phyloP scores from a whole-genome alignment of 2,113 vertebrate genomes.

The Crotalus tigris region DNA sequence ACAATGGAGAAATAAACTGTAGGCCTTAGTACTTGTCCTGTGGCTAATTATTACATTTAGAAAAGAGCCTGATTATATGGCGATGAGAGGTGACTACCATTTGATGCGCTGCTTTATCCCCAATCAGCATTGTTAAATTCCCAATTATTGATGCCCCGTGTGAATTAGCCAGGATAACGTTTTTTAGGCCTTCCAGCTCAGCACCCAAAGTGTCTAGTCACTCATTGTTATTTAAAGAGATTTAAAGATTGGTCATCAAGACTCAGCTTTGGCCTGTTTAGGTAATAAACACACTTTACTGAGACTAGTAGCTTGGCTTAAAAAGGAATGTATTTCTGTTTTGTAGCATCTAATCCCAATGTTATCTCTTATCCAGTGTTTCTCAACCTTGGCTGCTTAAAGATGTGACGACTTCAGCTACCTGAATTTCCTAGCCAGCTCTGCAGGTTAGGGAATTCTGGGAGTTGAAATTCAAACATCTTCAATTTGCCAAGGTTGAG shows the following conservation, averaged over 20 bases:
- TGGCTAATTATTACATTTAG: too few relatives aligned
- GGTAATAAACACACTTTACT: neutral
- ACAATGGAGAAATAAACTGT: neutral
- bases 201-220: neutral
- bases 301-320: neutral
- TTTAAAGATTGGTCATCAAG: neutral
- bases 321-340: neutral
- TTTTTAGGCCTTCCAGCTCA: neutral
- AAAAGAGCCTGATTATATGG: neutral
- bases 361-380: neutral
- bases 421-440: neutral
- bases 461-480: neutral
- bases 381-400: neutral
- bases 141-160: neutral
- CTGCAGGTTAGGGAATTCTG: neutral
- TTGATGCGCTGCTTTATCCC: neutral
- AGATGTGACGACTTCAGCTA: neutral
- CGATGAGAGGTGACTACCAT: too few relatives aligned
- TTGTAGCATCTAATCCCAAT: neutral
- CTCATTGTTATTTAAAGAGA: neutral
- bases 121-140: neutral
- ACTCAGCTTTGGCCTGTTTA: neutral
- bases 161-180: neutral
- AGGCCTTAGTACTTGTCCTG: neutral
- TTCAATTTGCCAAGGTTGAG: neutral